A percentile compares a stretch with the other conserved stretches of the same genome.
Evolutionary conservation across 1,140 invertebrate species (phyloP).

Genomic region (Neodiprion pinetum): DNA sequence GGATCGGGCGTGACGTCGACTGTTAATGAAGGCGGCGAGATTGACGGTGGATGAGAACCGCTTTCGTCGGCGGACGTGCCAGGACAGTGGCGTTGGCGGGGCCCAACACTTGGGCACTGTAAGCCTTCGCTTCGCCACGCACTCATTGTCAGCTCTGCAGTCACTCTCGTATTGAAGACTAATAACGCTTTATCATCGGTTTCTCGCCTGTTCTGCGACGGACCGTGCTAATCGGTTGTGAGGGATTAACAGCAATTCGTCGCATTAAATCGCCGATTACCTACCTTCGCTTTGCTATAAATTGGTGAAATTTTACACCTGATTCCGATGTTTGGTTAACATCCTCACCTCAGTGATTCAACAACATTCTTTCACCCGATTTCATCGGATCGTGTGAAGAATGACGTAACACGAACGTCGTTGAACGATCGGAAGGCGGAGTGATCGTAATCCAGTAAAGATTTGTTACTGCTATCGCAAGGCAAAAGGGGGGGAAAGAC

Average conservation of each 20-base stretch:
- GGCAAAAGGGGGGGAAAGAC: background rate
- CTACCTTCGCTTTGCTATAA: constrained; percentile 36
- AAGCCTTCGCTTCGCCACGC: background rate
- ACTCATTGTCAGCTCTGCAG: background rate
- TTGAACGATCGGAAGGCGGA: background rate
- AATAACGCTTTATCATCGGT: constrained; percentile 52
- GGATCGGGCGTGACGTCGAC: too few species aligned
- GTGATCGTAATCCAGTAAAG: background rate
- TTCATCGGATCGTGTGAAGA: background rate
- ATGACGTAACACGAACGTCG: background rate
- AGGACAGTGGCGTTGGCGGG: background rate
- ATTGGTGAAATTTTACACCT: constrained; percentile 47
- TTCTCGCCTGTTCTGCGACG: background rate
- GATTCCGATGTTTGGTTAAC: constrained; percentile 37
- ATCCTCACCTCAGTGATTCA: background rate
- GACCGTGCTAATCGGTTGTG: background rate
- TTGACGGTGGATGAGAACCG: background rate
- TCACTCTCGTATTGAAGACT: constrained; percentile 29
- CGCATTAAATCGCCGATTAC: constrained; percentile 48
- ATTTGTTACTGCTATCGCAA: too few species aligned
- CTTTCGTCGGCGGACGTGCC: background rate
- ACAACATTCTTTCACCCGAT: background rate
- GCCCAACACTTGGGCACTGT: background rate
- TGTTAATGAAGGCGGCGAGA: too few species aligned
- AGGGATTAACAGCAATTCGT: background rate